phyloP scores from a whole-genome alignment of 2,113 vertebrate species.

The Melanerpes aurifrons region DNA sequence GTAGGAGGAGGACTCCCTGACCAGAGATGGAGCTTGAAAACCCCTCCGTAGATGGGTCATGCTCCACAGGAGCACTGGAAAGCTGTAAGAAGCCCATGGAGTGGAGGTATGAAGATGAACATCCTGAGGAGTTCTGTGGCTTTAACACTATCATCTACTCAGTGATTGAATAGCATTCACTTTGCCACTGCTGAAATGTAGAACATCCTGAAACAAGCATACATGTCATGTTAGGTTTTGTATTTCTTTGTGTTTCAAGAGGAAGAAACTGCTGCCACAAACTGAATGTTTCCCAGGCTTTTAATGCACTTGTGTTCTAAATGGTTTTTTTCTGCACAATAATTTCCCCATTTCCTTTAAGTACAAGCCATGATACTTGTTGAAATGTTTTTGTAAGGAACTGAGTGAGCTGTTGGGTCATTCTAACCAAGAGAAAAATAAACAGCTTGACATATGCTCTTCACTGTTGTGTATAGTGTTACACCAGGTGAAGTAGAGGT shows the following conservation, averaged over 20 bases:
- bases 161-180: conserved; percentile 41
- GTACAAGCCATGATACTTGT: conserved; percentile 12
- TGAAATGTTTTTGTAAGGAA: conserved; percentile 31
- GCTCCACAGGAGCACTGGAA: neutral
- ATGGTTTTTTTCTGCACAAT: conserved; percentile 56
- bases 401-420: conserved; percentile 41
- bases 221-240: conserved; percentile 55
- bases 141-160: conserved; percentile 26
- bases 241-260: conserved; percentile 71
- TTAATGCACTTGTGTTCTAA: conserved; percentile 46
- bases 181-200: conserved; percentile 52
- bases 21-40: conserved; percentile 4
- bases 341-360: conserved; percentile 56
- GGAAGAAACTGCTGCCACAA: conserved; percentile 53
- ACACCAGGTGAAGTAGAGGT: neutral
- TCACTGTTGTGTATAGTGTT: neutral
- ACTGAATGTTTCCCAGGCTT: conserved; percentile 48
- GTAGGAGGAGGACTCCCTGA: conserved; percentile 4
- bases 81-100: neutral
- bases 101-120: neutral
- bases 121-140: conserved; percentile 35
- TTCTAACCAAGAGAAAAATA: conserved; percentile 43
- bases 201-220: conserved; percentile 53
- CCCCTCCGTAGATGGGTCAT: neutral
- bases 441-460: conserved; percentile 52